Base-by-base conservation (phyloP, 2,888 invertebrate species). In the Pristionchus exspectatus region DNA sequence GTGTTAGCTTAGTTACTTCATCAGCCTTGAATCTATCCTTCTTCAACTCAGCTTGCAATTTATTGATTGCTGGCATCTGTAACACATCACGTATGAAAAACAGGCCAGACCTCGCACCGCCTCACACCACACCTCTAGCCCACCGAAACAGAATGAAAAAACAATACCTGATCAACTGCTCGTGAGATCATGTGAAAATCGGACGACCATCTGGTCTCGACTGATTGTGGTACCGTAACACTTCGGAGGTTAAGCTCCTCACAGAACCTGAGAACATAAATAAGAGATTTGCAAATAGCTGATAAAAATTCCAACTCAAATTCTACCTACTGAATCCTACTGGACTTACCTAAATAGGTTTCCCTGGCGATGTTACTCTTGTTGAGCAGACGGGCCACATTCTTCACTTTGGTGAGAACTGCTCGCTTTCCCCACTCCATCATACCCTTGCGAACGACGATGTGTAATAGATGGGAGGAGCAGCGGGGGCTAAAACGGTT, bases 21-120 rank as follows among this genome's bases (percentile, higher is more conserved):
- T 69, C 69, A 9, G 69, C 69, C 69, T 69, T 69, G 69, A 69
- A 69, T 14, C 69, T n/a, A 4, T 69, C 69, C 30, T 69, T 69
- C 69, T 69, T 69, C 69, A 69, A 10, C 7, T 69, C 69, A 3
- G 27, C n/a, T 30, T 69, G 69, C 5, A 69, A 16, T 14, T 69
- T 69, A 27, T 69, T 69, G n/a, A 69, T 69, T 5, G 69, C 69
- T 14, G 69, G 69, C 69, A 69, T 69, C 69, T 69, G 27, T 16
- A 69, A 69, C 4, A 10, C 69, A 30, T n/a, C n/a, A n/a, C n/a
- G n/a, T n/a, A n/a, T n/a, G n/a, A n/a, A n/a, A n/a, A n/a, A n/a
- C n/a, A n/a, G n/a, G n/a, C n/a, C n/a, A n/a, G n/a, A n/a, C n/a
- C n/a, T n/a, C n/a, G n/a, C n/a, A n/a, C n/a, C n/a, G n/a, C n/a